These are phyloP conservation scores for Platichthys flesus DNA, from an alignment of 2,113 vertebrate genomes.

Conservation along the genomic window DNA sequence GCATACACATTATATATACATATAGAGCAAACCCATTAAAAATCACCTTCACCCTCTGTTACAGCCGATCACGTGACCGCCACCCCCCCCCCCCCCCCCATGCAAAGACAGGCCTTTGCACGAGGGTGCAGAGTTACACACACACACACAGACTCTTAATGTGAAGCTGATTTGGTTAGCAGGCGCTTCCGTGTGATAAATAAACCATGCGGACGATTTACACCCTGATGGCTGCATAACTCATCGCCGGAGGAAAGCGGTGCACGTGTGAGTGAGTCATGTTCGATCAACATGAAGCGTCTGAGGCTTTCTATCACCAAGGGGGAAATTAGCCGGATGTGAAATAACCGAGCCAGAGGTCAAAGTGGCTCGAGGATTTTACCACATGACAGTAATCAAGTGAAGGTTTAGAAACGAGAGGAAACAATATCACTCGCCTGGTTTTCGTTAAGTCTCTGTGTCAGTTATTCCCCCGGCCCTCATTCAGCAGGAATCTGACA, in stretches of 20 bases:
- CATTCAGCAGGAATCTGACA: constrained; percentile 1
- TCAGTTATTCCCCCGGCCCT: background rate
- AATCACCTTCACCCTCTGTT: background rate
- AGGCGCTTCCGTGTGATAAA: constrained; percentile 51
- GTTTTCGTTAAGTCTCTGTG: background rate
- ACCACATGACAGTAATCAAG: constrained; percentile 31
- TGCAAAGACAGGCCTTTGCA: constrained; percentile 8
- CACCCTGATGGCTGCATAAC: constrained; percentile 54
- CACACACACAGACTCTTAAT: background rate
- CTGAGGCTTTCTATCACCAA: constrained; percentile 22
- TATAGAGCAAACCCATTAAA: background rate
- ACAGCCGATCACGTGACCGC: constrained; percentile 13
- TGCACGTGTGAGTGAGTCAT: constrained; percentile 23
- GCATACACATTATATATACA: background rate
- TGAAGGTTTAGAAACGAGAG: constrained; percentile 3
- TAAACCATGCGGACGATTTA: constrained; percentile 54
- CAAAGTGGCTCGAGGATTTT: constrained; percentile 31
- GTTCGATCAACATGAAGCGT: constrained; percentile 49
- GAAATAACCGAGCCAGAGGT: constrained; percentile 26
- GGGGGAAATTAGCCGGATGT: constrained; percentile 38
- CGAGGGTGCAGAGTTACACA: background rate
- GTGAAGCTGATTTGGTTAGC: constrained; percentile 36
- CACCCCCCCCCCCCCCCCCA: background rate
- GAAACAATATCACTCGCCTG: constrained; percentile 31
- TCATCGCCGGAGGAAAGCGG: constrained; percentile 40